Base-by-base conservation (phyloP, 2,888 invertebrate species). In the Halictus ligatus region DNA sequence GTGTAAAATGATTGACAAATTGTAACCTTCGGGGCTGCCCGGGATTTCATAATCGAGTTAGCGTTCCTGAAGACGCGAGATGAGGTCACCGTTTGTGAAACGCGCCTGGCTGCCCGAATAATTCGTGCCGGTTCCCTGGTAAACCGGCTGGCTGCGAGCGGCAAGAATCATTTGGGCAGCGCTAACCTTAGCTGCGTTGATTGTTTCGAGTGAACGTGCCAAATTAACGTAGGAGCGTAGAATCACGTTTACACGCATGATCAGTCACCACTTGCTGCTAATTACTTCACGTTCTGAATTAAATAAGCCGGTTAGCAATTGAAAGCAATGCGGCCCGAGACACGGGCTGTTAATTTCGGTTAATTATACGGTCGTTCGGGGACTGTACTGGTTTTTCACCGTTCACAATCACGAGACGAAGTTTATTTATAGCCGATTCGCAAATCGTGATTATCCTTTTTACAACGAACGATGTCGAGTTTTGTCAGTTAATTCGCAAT, bases 41-140 rank as follows among this genome's bases (percentile, higher is more conserved):
- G 13, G 60, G 43, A 29, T 78, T 78, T 78, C 40, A 69, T 71
- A 78, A 78, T 40, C 54, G 69, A 54, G 10, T 54, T 21, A 71
- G 1, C 48, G 54, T 54, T 71, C 25, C 25, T 4, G 58, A 58
- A 78, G 71, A 43, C 43, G 18, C 54, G 21, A 18, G 25, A 78
- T 78, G 71, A 78, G 43, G 54, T 78, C 54, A 78, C 54, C 78
- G 50, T 69, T 78, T 40, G 50, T 40, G 78, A 40, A 78, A 54
- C 69, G 18, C 12, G 50, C 35, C 21, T 12, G 69, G 21, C 10
- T 2, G 40, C 10, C 18, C 29, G 25, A 69, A 69, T 69, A 21
- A 69, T 69, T 40, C 40, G 18, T 69, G 69, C 69, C 40, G 40
- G 3, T 43, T 43, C 69, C 18, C 40, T 8, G n/a, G 69, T 12